phyloP scores from a whole-genome alignment of 2,797 vertebrate genomes.

The Chaunax sp. region DNA sequence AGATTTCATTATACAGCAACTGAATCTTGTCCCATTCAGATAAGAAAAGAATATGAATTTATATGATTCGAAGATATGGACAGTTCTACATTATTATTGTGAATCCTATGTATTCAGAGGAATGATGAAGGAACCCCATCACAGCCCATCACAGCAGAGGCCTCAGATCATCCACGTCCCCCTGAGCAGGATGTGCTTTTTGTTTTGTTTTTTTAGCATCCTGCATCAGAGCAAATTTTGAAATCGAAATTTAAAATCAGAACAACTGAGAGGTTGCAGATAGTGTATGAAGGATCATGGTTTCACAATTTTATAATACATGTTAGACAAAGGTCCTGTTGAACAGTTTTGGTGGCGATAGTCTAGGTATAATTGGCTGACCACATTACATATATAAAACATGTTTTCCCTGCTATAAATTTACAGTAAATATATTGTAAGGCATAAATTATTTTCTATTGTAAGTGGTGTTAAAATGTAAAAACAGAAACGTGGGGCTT shows the following conservation, averaged over 20 bases:
- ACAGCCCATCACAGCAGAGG: slow-evolving; percentile 37
- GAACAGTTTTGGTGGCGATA: slow-evolving; percentile 1
- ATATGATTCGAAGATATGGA: slow-evolving; percentile 12
- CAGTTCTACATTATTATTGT: slow-evolving; percentile 10
- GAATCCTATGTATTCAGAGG: slow-evolving; percentile 24
- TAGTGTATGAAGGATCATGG: slow-evolving; percentile 7
- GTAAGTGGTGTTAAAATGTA: background rate
- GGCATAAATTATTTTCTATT: background rate
- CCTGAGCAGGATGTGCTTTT: background rate
- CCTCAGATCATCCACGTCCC: slow-evolving; percentile 46
- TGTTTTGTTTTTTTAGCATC: slow-evolving; percentile 28
- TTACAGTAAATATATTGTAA: background rate
- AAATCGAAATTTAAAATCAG: slow-evolving; percentile 60
- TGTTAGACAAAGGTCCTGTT: slow-evolving; percentile 11
- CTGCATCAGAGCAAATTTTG: slow-evolving; percentile 32
- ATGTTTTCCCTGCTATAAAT: slow-evolving; percentile 6
- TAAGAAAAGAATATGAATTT: too few species aligned
- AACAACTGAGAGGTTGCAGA: slow-evolving; percentile 29
- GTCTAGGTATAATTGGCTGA: background rate
- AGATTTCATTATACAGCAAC: too few species aligned
- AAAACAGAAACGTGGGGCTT: slow-evolving; percentile 17
- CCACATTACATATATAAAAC: background rate
- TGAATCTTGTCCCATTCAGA: too few species aligned
- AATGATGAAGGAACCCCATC: slow-evolving; percentile 37
- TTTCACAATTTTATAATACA: slow-evolving; percentile 19